Evolutionary conservation across 1,140 invertebrate genomes (phyloP), one percentile per base, ranked within the genome.

Genomic region (Dendrolimus kikuchii): DNA sequence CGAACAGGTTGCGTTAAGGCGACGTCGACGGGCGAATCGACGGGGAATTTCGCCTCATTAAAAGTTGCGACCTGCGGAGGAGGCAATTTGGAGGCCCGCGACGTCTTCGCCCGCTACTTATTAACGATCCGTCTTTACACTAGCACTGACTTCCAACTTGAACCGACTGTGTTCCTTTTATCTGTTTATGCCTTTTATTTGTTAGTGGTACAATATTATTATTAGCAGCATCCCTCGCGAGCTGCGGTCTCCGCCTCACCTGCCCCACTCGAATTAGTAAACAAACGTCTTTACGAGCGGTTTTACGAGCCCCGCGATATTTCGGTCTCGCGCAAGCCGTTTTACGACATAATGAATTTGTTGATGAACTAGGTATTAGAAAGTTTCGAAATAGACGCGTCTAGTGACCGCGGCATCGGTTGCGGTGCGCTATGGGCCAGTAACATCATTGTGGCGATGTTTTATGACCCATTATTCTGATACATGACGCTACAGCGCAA

Each of bases 331-430:
- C 74, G 68, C 72, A 74, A 71, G 78, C 65, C 74, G 68, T 71
- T 86, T 86, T 86, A 86, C 82, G 82, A 86, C 80, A 83, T 86
- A 86, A 86, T 86, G 82, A 86, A 86, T 86, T 84, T 80, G 79
- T 84, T 86, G 80, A 86, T 86, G 82, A 82, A 86, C 82, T 84
- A 74, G 72, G 77, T 75, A 79, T 80, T 81, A 81, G 78, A 81
- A 82, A 81, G 78, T 85, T 73, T 77, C 58, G 77, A 78, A 85
- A 85, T 80, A 85, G 74, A 76, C 67, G 62, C 64, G 73, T 79
- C 70, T 76, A 74, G 77, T 76, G 66, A 76, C 74, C 67, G 67
- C 54, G 38, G 53, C 49, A 52, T 58, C 53, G 55, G 38, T 44
- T 45, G 58, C 40, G 50, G 51, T 46, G 40, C 46, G 43, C 6